A percentile compares a stretch with the other conserved stretches of the same genome.
Conservation (phyloP, 1,140 invertebrate genomes). For the Zophobas atratus region DNA sequence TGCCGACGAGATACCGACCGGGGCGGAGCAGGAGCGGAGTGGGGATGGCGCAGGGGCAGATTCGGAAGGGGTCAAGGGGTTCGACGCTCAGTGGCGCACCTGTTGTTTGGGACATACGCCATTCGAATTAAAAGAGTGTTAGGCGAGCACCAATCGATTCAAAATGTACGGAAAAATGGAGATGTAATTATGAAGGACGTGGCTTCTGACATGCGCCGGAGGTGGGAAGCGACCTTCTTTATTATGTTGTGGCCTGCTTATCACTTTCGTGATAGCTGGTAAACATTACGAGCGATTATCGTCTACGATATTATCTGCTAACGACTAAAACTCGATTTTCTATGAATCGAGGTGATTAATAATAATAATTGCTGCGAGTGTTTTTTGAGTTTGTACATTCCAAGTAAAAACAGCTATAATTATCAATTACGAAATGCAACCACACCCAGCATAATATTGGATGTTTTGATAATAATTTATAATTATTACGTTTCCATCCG, state of each 20-base stretch:
- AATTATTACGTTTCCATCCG: too few relatives aligned
- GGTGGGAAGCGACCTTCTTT: not conserved
- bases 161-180: constrained; percentile 25
- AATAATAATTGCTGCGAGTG: too few relatives aligned
- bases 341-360: too few relatives aligned
- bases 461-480: too few relatives aligned
- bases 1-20: constrained; percentile 2
- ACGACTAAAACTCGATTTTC: too few relatives aligned
- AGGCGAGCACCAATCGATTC: constrained; percentile 24
- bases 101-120: constrained; percentile 38
- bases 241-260: not conserved
- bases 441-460: too few relatives aligned
- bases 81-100: constrained; percentile 52
- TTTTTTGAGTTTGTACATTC: too few relatives aligned
- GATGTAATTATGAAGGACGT: not conserved
- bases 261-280: not conserved
- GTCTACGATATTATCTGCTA: too few relatives aligned
- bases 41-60: constrained; percentile 51
- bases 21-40: constrained; percentile 36
- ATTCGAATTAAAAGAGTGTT: constrained; percentile 11
- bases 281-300: too few relatives aligned
- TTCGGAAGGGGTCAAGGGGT: constrained; percentile 28
- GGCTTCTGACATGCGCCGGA: not conserved
- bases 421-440: too few relatives aligned
- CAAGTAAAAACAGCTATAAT: too few relatives aligned